phyloP scores from a whole-genome alignment of 2,797 vertebrate species.

The Emys orbicularis region DNA sequence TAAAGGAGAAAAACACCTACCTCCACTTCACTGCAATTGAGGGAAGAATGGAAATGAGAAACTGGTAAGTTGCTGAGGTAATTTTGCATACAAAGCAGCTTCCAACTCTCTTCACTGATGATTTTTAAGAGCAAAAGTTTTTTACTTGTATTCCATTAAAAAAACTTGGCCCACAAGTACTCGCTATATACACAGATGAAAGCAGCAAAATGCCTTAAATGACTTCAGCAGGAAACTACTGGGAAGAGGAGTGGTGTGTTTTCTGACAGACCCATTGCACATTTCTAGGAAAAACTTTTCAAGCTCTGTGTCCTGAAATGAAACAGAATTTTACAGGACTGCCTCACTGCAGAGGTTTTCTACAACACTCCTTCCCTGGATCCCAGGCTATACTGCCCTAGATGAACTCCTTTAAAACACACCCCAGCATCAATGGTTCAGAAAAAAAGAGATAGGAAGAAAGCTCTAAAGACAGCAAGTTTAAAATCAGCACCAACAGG shows the following conservation, averaged over 20 bases:
- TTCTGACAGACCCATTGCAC: constrained; percentile 70
- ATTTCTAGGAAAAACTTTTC: constrained; percentile 70
- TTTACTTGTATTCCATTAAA: constrained; percentile 42
- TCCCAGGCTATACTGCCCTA: background rate
- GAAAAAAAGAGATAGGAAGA: constrained; percentile 18
- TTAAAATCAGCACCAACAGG: background rate
- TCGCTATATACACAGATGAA: constrained; percentile 59
- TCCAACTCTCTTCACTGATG: constrained; percentile 35
- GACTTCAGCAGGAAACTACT: constrained; percentile 74
- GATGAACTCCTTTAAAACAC: background rate
- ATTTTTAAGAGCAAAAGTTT: background rate
- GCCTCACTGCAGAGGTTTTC: constrained; percentile 48
- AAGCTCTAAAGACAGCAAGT: background rate
- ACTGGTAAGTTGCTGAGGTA: constrained; percentile 14
- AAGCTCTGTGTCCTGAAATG: constrained; percentile 47
- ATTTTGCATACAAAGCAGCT: constrained; percentile 27
- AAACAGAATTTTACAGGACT: constrained; percentile 63
- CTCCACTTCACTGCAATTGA: constrained; percentile 24
- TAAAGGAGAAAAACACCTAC: constrained; percentile 66
- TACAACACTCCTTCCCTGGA: constrained; percentile 31
- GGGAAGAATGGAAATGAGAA: constrained; percentile 45
- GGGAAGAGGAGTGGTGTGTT: constrained; percentile 72
- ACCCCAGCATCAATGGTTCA: background rate
- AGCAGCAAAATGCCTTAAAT: constrained; percentile 71
- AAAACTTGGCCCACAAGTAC: constrained; percentile 31